phyloP scores from a whole-genome alignment of 2,888 invertebrate genomes.

The Nowickia ferox region DNA sequence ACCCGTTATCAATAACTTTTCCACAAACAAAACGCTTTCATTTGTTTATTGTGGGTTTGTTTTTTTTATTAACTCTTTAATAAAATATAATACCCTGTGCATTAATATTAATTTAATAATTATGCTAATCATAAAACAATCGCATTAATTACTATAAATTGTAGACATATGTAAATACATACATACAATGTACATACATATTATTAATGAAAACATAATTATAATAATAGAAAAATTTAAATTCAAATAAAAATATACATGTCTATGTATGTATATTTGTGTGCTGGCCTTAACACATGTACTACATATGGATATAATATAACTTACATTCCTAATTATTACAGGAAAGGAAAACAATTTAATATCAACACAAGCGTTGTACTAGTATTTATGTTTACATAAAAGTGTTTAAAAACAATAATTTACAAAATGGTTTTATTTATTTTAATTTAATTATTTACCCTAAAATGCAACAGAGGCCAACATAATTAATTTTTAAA shows the following conservation, averaged over 20 bases:
- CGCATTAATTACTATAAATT: slow-evolving; percentile 52
- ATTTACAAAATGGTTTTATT: slow-evolving; percentile 66
- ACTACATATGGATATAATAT: background rate
- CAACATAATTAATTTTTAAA: slow-evolving; percentile 60
- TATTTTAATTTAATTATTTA: slow-evolving; percentile 70
- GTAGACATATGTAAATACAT: background rate
- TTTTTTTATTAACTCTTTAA: slow-evolving; percentile 1
- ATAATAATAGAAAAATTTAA: background rate
- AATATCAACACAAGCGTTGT: slow-evolving; percentile 1
- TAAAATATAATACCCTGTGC: background rate
- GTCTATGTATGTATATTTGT: background rate
- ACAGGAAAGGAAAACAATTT: slow-evolving; percentile 18
- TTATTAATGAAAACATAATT: background rate
- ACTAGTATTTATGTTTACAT: slow-evolving; percentile 23
- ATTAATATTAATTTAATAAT: slow-evolving; percentile 41
- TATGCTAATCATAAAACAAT: slow-evolving; percentile 47
- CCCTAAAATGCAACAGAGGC: slow-evolving; percentile 59
- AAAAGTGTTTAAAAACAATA: slow-evolving; percentile 47
- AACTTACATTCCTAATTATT: slow-evolving; percentile 30
- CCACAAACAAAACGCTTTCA: no score
- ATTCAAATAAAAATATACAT: background rate
- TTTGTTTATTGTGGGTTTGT: background rate
- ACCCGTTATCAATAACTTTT: no score
- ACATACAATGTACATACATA: background rate
- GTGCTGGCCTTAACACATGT: background rate